Percentiles rank a stretch among this genome's conserved stretches.
These are phyloP conservation scores for Micromussa lordhowensis DNA, from an alignment of 92 coral and sea anemone species.

Conservation along the genomic window DNA sequence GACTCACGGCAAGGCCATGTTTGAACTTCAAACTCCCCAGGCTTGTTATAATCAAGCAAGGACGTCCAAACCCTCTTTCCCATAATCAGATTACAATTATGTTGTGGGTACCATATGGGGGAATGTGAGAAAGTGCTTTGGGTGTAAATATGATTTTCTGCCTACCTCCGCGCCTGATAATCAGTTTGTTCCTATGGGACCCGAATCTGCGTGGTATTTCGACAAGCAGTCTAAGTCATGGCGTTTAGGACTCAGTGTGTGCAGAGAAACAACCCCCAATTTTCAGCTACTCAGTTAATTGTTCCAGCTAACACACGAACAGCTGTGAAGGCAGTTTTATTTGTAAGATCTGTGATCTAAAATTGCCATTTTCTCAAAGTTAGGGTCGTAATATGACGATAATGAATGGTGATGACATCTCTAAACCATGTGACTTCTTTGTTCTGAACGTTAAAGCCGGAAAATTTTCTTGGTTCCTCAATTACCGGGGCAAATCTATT, in stretches of 20 bases:
- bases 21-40: slow-evolving; percentile 5
- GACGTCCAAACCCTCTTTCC: too few relatives aligned
- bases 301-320: too few relatives aligned
- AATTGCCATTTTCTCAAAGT: too few relatives aligned
- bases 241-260: slow-evolving; percentile 50
- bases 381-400: too few relatives aligned
- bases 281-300: too few relatives aligned
- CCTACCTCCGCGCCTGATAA: slow-evolving; percentile 65
- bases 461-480: too few relatives aligned
- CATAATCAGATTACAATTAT: slow-evolving; percentile 28
- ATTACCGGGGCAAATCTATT: neutral
- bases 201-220: slow-evolving; percentile 50
- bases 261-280: slow-evolving; percentile 22
- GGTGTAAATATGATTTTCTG: slow-evolving; percentile 51
- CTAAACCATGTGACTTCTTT: too few relatives aligned
- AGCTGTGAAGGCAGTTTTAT: slow-evolving; percentile 7
- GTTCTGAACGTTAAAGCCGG: neutral
- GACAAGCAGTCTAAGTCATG: slow-evolving; percentile 41
- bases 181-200: slow-evolving; percentile 59
- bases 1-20: neutral
- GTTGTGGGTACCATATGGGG: slow-evolving; percentile 65
- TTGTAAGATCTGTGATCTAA: slow-evolving; percentile 26
- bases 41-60: slow-evolving; percentile 3
- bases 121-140: too few relatives aligned
- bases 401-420: too few relatives aligned